Conservation (phyloP, 2,888 invertebrate genomes). For the Sesia apiformis region DNA sequence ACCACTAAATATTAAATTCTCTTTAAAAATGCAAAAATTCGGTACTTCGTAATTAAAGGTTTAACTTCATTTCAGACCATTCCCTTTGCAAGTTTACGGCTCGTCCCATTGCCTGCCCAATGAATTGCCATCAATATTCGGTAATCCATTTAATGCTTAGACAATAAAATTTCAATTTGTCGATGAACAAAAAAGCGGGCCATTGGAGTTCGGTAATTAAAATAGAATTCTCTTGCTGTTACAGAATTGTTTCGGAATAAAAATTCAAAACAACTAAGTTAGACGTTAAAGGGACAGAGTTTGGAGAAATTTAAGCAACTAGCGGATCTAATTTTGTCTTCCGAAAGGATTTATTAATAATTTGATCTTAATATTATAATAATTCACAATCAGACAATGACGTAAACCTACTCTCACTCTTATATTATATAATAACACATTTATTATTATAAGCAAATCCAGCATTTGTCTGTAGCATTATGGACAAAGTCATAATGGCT, state of each 20-base stretch:
- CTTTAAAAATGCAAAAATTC: too few species aligned
- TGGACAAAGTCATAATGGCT: too few species aligned
- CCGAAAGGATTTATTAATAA: too few species aligned
- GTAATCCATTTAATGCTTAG: conserved; percentile 21
- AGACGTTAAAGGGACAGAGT: not conserved
- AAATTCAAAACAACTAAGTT: not conserved
- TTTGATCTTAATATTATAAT: too few species aligned
- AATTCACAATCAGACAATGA: too few species aligned
- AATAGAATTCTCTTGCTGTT: conserved; percentile 5
- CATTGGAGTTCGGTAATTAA: conserved; percentile 6
- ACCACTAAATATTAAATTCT: too few species aligned
- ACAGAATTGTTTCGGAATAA: not conserved
- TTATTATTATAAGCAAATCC: too few species aligned
- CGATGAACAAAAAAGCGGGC: conserved; percentile 14
- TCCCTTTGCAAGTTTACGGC: not conserved
- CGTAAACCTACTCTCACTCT: too few species aligned
- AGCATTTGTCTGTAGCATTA: too few species aligned
- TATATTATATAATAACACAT: too few species aligned
- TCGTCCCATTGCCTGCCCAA: conserved; percentile 3
- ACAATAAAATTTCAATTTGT: conserved; percentile 25
- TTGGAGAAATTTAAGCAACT: not conserved
- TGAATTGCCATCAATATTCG: conserved; percentile 23
- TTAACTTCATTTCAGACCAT: not conserved
- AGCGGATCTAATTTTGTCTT: too few species aligned
- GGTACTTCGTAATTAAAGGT: too few species aligned